Evolutionary conservation across 1,140 invertebrate species (phyloP).

Genomic region (Delia radicum): DNA sequence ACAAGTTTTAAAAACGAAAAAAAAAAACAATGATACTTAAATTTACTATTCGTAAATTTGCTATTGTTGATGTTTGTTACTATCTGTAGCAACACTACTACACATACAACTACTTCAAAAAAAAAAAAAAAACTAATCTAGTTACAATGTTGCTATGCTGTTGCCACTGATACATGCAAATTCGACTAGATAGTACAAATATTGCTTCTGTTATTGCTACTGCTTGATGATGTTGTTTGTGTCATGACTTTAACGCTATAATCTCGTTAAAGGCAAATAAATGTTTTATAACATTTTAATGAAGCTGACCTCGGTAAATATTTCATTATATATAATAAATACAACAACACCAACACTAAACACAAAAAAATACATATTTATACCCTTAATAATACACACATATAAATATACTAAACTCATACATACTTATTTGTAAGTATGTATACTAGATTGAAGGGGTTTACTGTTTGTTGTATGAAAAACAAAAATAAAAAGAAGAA

Average conservation of each 20-base stretch:
- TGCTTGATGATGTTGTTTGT: background rate
- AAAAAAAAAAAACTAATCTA: background rate
- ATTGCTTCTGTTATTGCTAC: background rate
- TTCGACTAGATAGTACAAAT: too few species aligned
- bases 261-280: conserved; percentile 30
- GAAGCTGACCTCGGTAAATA: conserved; percentile 32
- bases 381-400: background rate
- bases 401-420: background rate
- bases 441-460: too few species aligned
- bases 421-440: too few species aligned
- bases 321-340: too few species aligned
- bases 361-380: conserved; percentile 6
- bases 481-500: too few species aligned
- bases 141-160: background rate
- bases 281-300: conserved; percentile 32
- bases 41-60: background rate
- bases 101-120: too few species aligned
- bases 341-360: too few species aligned
- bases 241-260: conserved; percentile 23
- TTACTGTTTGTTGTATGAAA: too few species aligned
- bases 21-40: background rate
- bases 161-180: too few species aligned
- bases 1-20: background rate
- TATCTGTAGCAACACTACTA: too few species aligned
- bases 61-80: too few species aligned